Percentiles rank a stretch among this genome's conserved stretches.
Evolutionary conservation across 2,113 vertebrate species (phyloP).

Genomic region (Phrynosoma platyrhinos): DNA sequence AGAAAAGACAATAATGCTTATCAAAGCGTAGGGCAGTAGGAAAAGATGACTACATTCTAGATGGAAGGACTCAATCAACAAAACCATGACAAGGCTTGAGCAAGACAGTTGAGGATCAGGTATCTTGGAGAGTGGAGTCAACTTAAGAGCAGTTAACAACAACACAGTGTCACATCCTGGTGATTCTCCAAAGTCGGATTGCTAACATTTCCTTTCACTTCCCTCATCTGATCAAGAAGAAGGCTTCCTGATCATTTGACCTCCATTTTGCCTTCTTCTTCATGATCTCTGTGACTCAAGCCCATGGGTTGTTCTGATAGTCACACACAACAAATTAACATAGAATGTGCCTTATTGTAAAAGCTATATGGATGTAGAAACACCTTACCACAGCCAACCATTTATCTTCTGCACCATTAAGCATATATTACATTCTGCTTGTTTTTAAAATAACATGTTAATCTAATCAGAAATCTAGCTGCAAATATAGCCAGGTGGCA

Average conservation of each 20-base stretch:
- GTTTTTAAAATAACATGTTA: background rate
- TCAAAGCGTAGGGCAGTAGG: too few relatives aligned
- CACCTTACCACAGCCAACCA: background rate
- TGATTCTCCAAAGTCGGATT: background rate
- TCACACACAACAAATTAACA: background rate
- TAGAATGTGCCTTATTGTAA: background rate
- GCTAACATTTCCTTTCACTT: background rate
- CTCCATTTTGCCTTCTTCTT: background rate
- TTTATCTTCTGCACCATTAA: background rate
- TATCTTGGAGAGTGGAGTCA: too few relatives aligned
- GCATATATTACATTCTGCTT: background rate
- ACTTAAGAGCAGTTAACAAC: too few relatives aligned
- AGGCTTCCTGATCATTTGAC: too few relatives aligned
- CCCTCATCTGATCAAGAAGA: background rate
- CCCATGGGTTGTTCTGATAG: background rate
- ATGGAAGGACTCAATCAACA: too few relatives aligned
- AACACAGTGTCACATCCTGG: background rate
- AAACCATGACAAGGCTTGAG: too few relatives aligned
- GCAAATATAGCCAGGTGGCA: background rate
- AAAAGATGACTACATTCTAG: too few relatives aligned
- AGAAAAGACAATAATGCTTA: too few relatives aligned
- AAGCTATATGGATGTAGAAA: background rate
- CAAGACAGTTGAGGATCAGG: too few relatives aligned
- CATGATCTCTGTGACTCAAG: background rate
- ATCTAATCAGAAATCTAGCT: conserved; percentile 11